phyloP scores from a whole-genome alignment of 2,888 invertebrate genomes.

The Leptinotarsa peninsularis region DNA sequence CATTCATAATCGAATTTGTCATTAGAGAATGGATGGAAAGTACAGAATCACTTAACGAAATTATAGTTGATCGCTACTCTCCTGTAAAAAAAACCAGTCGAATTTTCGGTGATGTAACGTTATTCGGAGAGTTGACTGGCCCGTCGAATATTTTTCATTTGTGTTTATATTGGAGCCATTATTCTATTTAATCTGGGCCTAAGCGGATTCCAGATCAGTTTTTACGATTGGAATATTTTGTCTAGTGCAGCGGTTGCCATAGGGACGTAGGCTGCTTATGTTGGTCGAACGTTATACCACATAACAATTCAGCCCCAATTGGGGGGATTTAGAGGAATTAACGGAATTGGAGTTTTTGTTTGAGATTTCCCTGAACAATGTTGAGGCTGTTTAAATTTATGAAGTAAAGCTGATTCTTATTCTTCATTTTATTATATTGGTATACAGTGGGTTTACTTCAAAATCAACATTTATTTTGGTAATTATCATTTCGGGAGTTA shows the following conservation, averaged over 20 bases:
- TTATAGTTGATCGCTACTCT: neutral
- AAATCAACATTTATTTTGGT: too few species aligned
- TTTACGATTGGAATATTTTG: conserved; percentile 54
- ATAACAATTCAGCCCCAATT: conserved; percentile 24
- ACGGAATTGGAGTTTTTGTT: too few species aligned
- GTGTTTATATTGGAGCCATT: conserved; percentile 56
- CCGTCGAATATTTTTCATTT: conserved; percentile 54
- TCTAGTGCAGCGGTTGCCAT: conserved; percentile 55
- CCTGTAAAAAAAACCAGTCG: conserved; percentile 21
- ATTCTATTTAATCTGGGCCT: conserved; percentile 58
- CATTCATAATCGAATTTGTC: too few species aligned
- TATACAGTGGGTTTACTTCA: too few species aligned
- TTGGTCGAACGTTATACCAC: conserved; percentile 45
- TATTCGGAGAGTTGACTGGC: conserved; percentile 31
- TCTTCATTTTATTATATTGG: too few species aligned
- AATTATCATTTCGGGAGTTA: too few species aligned
- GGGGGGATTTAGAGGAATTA: conserved; percentile 7
- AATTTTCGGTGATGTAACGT: conserved; percentile 30
- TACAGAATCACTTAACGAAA: too few species aligned
- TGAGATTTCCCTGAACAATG: neutral
- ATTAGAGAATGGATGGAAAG: too few species aligned
- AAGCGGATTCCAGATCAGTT: conserved; percentile 57
- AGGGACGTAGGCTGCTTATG: conserved; percentile 50
- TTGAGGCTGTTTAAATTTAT: neutral
- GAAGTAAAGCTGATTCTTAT: too few species aligned